Evolutionary conservation across 2,888 invertebrate genomes (phyloP).

Genomic region (Archips crataeganus): DNA sequence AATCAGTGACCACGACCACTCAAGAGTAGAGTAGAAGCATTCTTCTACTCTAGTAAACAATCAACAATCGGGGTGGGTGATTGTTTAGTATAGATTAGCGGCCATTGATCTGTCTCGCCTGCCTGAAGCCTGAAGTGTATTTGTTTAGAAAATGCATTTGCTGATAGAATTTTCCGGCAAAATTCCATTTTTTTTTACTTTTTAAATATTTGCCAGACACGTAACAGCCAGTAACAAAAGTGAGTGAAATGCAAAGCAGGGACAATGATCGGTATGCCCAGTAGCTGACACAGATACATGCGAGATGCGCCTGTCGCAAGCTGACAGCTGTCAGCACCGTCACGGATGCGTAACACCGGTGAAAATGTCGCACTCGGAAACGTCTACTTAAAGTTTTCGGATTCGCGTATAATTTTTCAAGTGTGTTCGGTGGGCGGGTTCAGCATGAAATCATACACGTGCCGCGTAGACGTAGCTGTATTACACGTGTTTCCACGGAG

Average conservation of each 20-base stretch:
- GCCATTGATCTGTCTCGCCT: too few species aligned
- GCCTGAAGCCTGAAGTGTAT: too few species aligned
- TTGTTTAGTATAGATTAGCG: too few species aligned
- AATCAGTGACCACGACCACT: too few species aligned
- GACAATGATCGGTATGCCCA: conserved; percentile 38
- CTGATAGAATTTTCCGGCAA: too few species aligned
- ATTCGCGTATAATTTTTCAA: too few species aligned
- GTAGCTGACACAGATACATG: conserved; percentile 53
- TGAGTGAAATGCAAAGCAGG: conserved; percentile 25
- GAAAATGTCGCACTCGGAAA: conserved; percentile 11
- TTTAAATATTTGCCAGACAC: conserved; percentile 2
- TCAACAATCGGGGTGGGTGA: too few species aligned
- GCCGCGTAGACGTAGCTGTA: not conserved
- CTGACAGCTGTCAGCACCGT: conserved; percentile 36
- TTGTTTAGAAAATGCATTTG: too few species aligned
- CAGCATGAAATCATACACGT: not conserved
- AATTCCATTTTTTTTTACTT: not conserved
- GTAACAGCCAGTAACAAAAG: conserved; percentile 30
- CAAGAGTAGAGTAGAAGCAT: too few species aligned
- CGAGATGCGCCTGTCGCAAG: conserved; percentile 47
- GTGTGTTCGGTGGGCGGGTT: not conserved
- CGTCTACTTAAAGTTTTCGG: not conserved
- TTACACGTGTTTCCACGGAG: not conserved
- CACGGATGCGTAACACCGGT: conserved; percentile 35
- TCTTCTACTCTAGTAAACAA: too few species aligned